Evolutionary conservation across 2,797 vertebrate genomes (phyloP).

Genomic region (Enteromius treurensis): DNA sequence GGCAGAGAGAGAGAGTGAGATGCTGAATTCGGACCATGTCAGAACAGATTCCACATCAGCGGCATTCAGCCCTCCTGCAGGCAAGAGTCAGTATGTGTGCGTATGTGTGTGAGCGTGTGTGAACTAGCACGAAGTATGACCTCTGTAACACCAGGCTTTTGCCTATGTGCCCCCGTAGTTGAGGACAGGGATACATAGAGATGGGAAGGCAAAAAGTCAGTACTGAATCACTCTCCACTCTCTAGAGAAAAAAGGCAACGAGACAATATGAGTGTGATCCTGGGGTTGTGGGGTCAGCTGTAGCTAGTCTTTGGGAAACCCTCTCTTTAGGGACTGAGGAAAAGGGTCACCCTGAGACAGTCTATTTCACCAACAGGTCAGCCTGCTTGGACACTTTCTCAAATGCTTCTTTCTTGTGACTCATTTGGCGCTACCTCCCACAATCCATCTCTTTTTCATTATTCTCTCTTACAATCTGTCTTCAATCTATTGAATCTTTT

Average conservation of each 20-base stretch:
- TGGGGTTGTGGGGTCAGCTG: conserved; percentile 2
- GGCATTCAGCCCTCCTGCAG: conserved; percentile 62
- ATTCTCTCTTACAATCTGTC: conserved; percentile 66
- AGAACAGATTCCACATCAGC: conserved; percentile 68
- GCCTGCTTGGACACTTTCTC: background rate
- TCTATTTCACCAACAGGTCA: conserved; percentile 21
- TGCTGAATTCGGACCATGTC: conserved; percentile 69
- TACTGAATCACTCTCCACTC: conserved; percentile 27
- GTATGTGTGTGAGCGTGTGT: conserved; percentile 53
- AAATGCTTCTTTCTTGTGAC: background rate
- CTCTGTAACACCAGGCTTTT: conserved; percentile 57
- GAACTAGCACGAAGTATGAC: conserved; percentile 54
- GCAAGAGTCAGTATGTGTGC: conserved; percentile 61
- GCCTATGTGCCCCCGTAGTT: conserved; percentile 40
- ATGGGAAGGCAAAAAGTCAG: conserved; percentile 49
- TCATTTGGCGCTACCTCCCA: conserved; percentile 46
- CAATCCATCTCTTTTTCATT: conserved; percentile 54
- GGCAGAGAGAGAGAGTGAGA: conserved; percentile 51
- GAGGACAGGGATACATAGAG: conserved; percentile 52
- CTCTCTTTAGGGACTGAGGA: background rate
- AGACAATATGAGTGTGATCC: conserved; percentile 44
- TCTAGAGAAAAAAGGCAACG: conserved; percentile 50
- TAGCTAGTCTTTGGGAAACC: background rate
- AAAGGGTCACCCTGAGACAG: background rate
- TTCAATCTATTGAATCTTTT: conserved; percentile 55